Percentiles rank a stretch among this genome's conserved stretches.
Conservation (phyloP, 2,797 vertebrate genomes). For the Liasis olivaceus region DNA sequence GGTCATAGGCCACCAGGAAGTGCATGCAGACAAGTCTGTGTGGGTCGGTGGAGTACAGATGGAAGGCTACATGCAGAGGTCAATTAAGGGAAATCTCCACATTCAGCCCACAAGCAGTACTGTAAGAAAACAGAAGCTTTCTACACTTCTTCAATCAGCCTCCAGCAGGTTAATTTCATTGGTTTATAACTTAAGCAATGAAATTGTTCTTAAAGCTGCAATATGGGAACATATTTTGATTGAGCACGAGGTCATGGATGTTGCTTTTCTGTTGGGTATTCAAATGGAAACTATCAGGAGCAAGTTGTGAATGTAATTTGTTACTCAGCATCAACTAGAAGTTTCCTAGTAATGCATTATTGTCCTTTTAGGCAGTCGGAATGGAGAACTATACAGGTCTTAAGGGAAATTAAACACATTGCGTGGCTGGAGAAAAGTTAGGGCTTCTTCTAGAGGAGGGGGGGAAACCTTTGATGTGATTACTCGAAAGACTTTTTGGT, state of each 20-base stretch:
- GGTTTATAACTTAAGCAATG: background rate
- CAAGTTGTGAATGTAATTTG: background rate
- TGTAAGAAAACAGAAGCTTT: background rate
- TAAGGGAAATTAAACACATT: slow-evolving; percentile 20
- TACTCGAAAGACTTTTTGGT: slow-evolving; percentile 55
- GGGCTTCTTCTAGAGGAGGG: background rate
- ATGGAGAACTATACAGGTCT: slow-evolving; percentile 18
- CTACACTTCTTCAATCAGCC: background rate
- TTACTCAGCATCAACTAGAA: slow-evolving; percentile 21
- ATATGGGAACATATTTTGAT: background rate
- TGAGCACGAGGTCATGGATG: background rate
- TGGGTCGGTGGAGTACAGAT: no score
- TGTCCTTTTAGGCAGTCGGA: slow-evolving; percentile 1
- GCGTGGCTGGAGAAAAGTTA: slow-evolving; percentile 33
- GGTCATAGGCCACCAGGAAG: no score
- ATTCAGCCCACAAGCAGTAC: no score
- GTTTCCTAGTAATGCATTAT: background rate
- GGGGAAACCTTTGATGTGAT: slow-evolving; percentile 44
- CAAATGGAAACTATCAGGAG: background rate
- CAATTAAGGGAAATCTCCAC: no score
- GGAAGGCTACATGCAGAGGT: no score
- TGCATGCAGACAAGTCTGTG: no score
- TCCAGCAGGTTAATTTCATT: background rate
- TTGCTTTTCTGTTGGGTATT: background rate
- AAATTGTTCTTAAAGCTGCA: background rate